phyloP scores from a whole-genome alignment of 2,113 vertebrate genomes.

The Struthidea cinerea region DNA sequence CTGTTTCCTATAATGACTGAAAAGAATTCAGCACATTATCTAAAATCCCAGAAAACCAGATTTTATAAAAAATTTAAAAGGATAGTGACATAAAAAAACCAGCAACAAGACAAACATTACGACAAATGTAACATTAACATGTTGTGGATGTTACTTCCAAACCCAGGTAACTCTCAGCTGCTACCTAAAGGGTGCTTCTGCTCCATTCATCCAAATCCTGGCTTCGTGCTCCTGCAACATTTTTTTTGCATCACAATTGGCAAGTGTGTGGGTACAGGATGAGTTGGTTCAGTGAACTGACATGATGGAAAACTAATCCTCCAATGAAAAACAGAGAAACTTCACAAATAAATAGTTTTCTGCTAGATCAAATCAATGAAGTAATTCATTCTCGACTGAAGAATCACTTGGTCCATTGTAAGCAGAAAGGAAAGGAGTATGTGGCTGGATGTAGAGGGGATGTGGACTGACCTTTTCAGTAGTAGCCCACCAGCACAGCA shows the following conservation, averaged over 20 bases:
- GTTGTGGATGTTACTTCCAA: background rate
- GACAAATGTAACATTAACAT: background rate
- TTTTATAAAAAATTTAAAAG: background rate
- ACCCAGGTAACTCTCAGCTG: background rate
- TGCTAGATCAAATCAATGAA: slow-evolving; percentile 21
- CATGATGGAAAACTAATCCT: background rate
- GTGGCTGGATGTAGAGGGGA: background rate
- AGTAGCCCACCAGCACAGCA: background rate
- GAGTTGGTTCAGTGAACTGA: background rate
- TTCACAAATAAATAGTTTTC: background rate
- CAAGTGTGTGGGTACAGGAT: background rate
- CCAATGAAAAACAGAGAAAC: background rate
- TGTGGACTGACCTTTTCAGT: background rate
- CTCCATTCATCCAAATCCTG: background rate
- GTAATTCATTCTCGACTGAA: background rate
- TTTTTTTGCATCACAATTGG: background rate
- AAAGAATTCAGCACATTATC: background rate
- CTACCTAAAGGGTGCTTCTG: background rate
- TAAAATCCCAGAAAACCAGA: background rate
- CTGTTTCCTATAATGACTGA: background rate
- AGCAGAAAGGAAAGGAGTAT: background rate
- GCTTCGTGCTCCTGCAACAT: fast-evolving
- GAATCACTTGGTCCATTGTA: background rate
- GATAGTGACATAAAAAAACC: background rate
- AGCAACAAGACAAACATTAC: background rate